These are phyloP conservation scores for Hyphantria cunea DNA, from an alignment of 1,140 invertebrate species.

Conservation along the genomic window DNA sequence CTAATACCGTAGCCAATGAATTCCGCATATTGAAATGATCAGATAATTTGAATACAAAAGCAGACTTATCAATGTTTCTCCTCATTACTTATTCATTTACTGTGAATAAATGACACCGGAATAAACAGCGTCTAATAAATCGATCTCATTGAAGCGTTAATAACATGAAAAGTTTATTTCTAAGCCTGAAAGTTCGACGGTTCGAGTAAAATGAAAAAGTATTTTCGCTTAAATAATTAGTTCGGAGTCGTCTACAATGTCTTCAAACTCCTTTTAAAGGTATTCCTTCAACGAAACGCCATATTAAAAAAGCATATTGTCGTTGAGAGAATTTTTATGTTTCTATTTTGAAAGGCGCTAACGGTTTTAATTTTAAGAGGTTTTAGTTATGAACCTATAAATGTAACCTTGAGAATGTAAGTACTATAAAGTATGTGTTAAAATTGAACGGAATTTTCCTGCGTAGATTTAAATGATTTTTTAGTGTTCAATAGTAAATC, in stretches of 20 bases:
- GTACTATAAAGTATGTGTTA: no score
- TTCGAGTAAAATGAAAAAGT: not conserved
- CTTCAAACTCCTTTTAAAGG: not conserved
- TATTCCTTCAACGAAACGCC: conserved; percentile 1
- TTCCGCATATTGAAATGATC: no score
- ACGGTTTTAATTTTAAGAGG: no score
- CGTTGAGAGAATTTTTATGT: not conserved
- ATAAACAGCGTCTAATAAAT: not conserved
- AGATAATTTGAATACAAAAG: no score
- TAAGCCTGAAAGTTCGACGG: not conserved
- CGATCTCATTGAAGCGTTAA: not conserved
- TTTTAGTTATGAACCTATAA: no score
- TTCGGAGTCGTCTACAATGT: not conserved
- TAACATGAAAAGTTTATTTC: not conserved
- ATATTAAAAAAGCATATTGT: conserved; percentile 3
- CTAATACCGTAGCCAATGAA: no score
- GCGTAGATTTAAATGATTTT: no score
- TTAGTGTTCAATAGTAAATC: no score
- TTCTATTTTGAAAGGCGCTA: no score
- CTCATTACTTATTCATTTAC: not conserved
- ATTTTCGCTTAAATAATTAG: not conserved
- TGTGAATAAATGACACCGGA: not conserved
- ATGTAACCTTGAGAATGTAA: no score
- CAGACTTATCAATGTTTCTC: no score
- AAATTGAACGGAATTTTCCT: no score